Evolutionary conservation across 2,797 vertebrate genomes (phyloP).

Genomic region (Danionella dracula): DNA sequence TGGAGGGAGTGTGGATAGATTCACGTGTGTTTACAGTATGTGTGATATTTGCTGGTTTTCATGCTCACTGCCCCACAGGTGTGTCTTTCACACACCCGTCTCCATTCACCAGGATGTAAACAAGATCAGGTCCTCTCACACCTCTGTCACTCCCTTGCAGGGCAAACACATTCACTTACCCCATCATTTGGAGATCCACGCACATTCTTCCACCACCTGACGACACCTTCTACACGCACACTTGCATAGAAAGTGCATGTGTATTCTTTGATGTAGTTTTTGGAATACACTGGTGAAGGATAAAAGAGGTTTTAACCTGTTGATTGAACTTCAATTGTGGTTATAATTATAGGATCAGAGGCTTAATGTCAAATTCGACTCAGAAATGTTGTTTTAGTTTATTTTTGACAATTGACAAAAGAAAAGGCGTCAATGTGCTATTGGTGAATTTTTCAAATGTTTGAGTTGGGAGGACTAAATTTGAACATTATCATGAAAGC

Average conservation of each 20-base stretch:
- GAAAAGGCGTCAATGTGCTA: no score
- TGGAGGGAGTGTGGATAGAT: conserved; percentile 1
- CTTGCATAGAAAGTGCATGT: not conserved
- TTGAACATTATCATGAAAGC: no score
- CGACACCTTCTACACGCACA: not conserved
- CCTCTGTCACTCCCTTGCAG: conserved; percentile 41
- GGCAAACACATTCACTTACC: conserved; percentile 37
- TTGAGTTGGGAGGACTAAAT: no score
- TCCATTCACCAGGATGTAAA: conserved; percentile 50
- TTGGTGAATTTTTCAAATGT: no score
- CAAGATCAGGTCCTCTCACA: conserved; percentile 42
- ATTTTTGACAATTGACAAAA: not conserved
- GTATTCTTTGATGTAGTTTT: not conserved
- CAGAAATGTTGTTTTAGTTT: not conserved
- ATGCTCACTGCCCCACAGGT: conserved; percentile 30
- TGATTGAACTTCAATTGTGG: not conserved
- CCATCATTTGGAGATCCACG: no score
- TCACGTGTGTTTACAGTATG: not conserved
- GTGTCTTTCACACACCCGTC: conserved; percentile 38
- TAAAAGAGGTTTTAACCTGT: not conserved
- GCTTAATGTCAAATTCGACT: not conserved
- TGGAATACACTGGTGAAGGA: not conserved
- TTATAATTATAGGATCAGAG: not conserved
- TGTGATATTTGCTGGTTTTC: not conserved
- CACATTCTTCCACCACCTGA: not conserved